Percentiles rank a stretch among this genome's conserved stretches.
Evolutionary conservation across 2,797 vertebrate species (phyloP).

Genomic region (Pseudochaenichthys georgianus): DNA sequence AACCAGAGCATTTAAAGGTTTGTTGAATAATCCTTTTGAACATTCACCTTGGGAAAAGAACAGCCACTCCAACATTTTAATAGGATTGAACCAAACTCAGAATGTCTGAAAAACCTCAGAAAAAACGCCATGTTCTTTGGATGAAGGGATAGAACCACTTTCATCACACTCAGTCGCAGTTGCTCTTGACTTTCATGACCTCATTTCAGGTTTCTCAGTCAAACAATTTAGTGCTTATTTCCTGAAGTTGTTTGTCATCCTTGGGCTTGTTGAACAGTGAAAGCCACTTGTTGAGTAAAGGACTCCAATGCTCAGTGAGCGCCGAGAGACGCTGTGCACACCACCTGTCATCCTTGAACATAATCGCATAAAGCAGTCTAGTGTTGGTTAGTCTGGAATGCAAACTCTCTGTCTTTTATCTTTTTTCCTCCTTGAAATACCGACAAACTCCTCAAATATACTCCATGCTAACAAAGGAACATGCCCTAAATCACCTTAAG

Average conservation of each 20-base stretch:
- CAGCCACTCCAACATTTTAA: too few species aligned
- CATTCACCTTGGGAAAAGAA: too few species aligned
- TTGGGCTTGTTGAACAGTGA: conserved; percentile 11
- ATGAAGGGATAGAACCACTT: background rate
- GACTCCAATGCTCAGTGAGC: background rate
- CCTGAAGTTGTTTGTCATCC: conserved; percentile 23
- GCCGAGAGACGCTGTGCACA: conserved; percentile 7
- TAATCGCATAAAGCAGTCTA: conserved; percentile 17
- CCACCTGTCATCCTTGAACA: conserved; percentile 13
- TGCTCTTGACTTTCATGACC: background rate
- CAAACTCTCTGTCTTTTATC: background rate
- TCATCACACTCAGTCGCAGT: background rate
- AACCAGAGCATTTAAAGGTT: background rate
- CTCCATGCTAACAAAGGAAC: conserved; percentile 28
- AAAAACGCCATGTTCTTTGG: too few species aligned
- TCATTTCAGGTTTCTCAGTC: conserved; percentile 14
- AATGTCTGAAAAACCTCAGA: background rate
- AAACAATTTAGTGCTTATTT: conserved; percentile 1
- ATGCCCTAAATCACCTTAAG: conserved; percentile 5
- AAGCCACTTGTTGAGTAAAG: conserved; percentile 33
- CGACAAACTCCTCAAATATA: conserved; percentile 4
- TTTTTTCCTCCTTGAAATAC: conserved; percentile 20
- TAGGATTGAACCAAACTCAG: background rate
- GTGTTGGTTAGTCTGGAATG: background rate
- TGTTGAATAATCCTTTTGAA: background rate